Base-by-base conservation (phyloP, 2,113 vertebrate species). In the Sinosuthora webbiana region DNA sequence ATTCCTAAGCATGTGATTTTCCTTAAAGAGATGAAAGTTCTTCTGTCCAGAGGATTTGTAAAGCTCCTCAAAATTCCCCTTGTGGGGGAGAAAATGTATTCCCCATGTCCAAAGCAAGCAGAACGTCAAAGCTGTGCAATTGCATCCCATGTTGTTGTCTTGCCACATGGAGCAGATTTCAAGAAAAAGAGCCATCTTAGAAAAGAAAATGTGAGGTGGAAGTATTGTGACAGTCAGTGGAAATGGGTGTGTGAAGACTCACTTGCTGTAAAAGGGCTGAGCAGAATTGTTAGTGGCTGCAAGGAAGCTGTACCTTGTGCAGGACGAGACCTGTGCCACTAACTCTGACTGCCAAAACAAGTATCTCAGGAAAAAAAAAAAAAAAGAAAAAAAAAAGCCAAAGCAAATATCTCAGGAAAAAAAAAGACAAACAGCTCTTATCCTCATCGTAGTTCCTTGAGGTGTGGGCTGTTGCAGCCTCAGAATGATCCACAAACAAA, bases 81-180 rank as follows among this genome's bases (percentile, higher is more conserved):
- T 50, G 18, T 44, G 39, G 8, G 21, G 15, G 8, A 11, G 16
- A 55, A 78, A 30, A 8, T 20, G 0, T 42, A 30, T 1, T 2
- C 4, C 35, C 23, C 17, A 1, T 24, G 16, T 47, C 56, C 67
- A 83, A 75, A 80, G 49, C 27, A 76, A 88, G 33, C 60, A 63
- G 52, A 87, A 64, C 2, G 3, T 67, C 62, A 60, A 71, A 92
- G 41, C 41, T n/a, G 22, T 44, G 33, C 60, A 35, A 10, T 28
- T 76, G 39, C 49, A 56, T 73, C 19, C 24, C 1, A 0, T 24
- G 18, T 60, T 53, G 19, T 79, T 88, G 30, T 63, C 65, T 75
- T 75, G 41, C 24, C 30, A 22, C 15, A 6, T 1, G 2, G 21
- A 13, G 10, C 23, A 55, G 3, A 22, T 60, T 62, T 78, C 21